phyloP scores from a whole-genome alignment of 1,140 invertebrate species.

The Drosophila asahinai region DNA sequence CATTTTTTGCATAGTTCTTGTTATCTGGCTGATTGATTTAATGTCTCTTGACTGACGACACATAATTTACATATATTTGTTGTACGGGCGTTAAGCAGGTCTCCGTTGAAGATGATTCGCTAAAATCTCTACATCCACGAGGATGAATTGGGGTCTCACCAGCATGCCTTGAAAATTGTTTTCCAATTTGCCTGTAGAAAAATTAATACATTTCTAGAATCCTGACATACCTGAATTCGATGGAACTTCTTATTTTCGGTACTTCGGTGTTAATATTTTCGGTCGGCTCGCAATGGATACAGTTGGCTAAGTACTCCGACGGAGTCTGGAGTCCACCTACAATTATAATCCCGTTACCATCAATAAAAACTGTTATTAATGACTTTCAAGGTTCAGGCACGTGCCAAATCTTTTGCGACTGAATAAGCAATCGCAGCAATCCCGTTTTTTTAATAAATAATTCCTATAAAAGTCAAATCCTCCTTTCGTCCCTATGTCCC shows the following conservation, averaged over 20 bases:
- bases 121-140: not conserved
- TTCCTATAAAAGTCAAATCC: not conserved
- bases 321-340: not conserved
- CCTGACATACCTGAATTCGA: slow-evolving; percentile 15
- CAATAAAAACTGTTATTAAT: slow-evolving; percentile 15
- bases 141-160: not conserved
- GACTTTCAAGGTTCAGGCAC: slow-evolving; percentile 7
- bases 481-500: too few relatives aligned
- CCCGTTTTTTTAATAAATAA: not conserved
- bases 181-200: not conserved
- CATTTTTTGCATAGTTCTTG: slow-evolving; percentile 46
- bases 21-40: slow-evolving; percentile 34
- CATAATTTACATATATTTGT: too few relatives aligned
- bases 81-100: not conserved
- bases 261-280: not conserved
- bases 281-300: not conserved
- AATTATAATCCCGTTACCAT: slow-evolving; percentile 17
- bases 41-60: slow-evolving; percentile 6
- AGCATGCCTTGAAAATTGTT: slow-evolving; percentile 5
- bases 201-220: slow-evolving; percentile 8
- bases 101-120: not conserved
- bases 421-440: not conserved
- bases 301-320: not conserved
- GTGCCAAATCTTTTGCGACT: slow-evolving; percentile 13
- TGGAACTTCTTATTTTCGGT: not conserved